Evolutionary conservation across 2,113 vertebrate genomes (phyloP).

Genomic region (Strix uralensis): DNA sequence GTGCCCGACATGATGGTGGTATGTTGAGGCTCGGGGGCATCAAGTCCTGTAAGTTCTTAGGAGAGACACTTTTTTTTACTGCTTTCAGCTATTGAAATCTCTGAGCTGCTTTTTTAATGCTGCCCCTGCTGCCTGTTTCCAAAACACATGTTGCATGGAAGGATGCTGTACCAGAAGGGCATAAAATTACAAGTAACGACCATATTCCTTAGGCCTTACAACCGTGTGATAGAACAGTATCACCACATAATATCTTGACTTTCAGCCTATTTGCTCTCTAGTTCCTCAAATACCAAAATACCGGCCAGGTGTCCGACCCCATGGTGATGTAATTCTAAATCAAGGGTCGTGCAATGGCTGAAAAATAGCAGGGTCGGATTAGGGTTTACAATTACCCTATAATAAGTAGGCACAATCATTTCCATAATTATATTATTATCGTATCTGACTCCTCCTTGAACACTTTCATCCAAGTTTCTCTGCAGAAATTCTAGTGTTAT

Average conservation of each 20-base stretch:
- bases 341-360: not conserved
- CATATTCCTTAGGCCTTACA: not conserved
- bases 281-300: not conserved
- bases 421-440: no score
- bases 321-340: not conserved
- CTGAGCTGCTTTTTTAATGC: not conserved
- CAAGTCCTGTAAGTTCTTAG: constrained; percentile 41
- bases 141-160: not conserved
- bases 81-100: not conserved
- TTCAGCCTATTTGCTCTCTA: not conserved
- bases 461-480: not conserved
- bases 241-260: not conserved
- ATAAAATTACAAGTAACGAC: not conserved
- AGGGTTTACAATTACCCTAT: not conserved
- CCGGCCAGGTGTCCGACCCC: not conserved
- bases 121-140: not conserved
- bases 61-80: not conserved
- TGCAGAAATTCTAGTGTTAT: not conserved
- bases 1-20: constrained; percentile 83
- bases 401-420: not conserved
- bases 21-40: constrained; percentile 19
- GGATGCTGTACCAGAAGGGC: not conserved
- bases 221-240: not conserved
- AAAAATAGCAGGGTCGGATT: not conserved
- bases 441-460: not conserved